These are phyloP conservation scores for Pseudeuparius sepicola DNA, from an alignment of 2,888 invertebrate species.

Conservation along the genomic window DNA sequence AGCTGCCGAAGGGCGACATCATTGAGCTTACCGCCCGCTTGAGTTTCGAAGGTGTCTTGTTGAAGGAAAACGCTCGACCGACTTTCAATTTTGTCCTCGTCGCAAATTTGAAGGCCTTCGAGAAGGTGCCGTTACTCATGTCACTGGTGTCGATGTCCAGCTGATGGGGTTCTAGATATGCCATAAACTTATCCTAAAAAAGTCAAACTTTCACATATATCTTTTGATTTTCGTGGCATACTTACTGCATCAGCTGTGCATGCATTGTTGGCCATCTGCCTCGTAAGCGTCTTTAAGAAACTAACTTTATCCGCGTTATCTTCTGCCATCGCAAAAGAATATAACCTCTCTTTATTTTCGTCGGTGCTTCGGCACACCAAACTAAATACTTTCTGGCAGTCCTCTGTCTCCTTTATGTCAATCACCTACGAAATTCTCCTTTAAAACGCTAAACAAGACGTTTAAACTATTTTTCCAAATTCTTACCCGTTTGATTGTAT, in stretches of 20 bases:
- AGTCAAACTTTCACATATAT: too few relatives aligned
- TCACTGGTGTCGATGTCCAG: constrained; percentile 84
- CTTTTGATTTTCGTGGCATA: too few relatives aligned
- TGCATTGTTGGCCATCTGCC: constrained; percentile 85
- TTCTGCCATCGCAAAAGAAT: constrained; percentile 73
- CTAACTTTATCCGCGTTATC: constrained; percentile 73
- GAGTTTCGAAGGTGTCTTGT: constrained; percentile 87
- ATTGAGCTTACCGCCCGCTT: constrained; percentile 91
- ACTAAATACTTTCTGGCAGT: constrained; percentile 81
- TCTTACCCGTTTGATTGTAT: constrained; percentile 63
- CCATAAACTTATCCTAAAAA: constrained; percentile 69
- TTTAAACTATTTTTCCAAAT: too few relatives aligned
- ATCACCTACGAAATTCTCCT: constrained; percentile 50
- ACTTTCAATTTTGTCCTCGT: constrained; percentile 78
- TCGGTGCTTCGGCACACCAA: constrained; percentile 78
- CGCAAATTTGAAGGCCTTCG: constrained; percentile 85
- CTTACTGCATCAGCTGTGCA: constrained; percentile 88
- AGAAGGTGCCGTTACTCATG: constrained; percentile 74
- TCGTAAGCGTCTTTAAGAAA: constrained; percentile 74
- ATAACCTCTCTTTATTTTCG: constrained; percentile 77
- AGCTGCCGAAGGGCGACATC: constrained; percentile 84
- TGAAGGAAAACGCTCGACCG: constrained; percentile 89
- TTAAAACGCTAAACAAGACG: too few relatives aligned
- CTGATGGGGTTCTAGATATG: constrained; percentile 68
- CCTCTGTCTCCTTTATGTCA: constrained; percentile 79